A percentile compares a stretch with the other conserved stretches of the same genome.
These are phyloP conservation scores for Dasypus novemcinctus DNA, from an alignment of 2,113 vertebrate genomes.

Conservation along the genomic window DNA sequence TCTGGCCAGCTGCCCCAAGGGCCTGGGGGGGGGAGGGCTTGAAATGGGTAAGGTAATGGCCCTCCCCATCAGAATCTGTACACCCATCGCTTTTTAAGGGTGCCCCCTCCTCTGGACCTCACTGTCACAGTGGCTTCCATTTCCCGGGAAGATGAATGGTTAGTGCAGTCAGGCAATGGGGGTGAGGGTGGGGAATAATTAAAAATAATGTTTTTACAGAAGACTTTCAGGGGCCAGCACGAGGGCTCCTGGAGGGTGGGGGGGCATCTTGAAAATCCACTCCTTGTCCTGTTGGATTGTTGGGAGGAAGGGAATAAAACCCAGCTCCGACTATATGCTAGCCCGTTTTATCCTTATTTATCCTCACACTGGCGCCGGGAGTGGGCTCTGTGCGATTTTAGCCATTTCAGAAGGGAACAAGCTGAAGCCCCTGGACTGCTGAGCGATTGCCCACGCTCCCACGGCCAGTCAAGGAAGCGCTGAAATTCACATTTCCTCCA, in stretches of 20 bases:
- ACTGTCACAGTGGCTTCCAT: neutral
- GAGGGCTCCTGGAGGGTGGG: no score
- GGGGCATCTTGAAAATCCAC: neutral
- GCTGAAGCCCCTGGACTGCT: accelerated
- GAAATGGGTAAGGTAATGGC: slow-evolving; percentile 62
- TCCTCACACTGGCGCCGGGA: neutral
- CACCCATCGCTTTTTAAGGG: slow-evolving; percentile 19
- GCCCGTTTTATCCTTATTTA: neutral
- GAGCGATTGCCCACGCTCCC: neutral
- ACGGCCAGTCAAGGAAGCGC: neutral
- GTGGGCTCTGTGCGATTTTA: neutral
- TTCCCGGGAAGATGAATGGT: neutral
- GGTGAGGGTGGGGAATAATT: neutral
- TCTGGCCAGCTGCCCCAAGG: slow-evolving; percentile 75
- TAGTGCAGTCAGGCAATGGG: neutral
- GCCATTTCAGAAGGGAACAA: neutral
- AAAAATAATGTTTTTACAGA: slow-evolving; percentile 13
- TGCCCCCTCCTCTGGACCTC: slow-evolving; percentile 2
- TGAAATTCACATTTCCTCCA: neutral
- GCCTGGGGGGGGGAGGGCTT: neutral
- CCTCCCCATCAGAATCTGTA: neutral
- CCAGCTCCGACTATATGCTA: neutral
- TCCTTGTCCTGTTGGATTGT: neutral
- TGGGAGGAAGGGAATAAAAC: neutral
- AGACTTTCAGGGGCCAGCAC: neutral